These are phyloP conservation scores for Drosophila imparisetae DNA, from an alignment of 2,888 invertebrate species.

Conservation along the genomic window DNA sequence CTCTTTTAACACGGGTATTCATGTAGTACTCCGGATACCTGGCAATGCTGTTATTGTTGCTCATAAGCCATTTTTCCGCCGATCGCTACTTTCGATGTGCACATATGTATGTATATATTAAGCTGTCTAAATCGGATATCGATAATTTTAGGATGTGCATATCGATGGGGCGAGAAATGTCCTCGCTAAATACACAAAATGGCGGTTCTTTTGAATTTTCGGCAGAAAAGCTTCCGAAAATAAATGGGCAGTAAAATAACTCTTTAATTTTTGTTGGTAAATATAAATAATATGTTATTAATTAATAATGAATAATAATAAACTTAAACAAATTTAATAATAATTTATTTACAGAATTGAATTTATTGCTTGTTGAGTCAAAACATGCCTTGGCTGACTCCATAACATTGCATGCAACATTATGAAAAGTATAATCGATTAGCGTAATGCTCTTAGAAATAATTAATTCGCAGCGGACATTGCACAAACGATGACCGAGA, in stretches of 20 bases:
- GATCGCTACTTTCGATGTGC: not conserved
- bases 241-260: not conserved
- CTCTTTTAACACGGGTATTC: not conserved
- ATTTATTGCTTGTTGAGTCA: not conserved
- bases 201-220: conserved; percentile 10
- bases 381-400: not conserved
- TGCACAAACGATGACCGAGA: not conserved
- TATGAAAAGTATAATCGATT: not conserved
- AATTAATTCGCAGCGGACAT: conserved; percentile 1
- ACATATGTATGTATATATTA: not conserved
- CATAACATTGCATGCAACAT: not conserved
- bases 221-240: too few species aligned
- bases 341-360: not conserved
- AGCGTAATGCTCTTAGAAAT: conserved; percentile 3
- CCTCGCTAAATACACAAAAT: not conserved
- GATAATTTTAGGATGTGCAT: not conserved
- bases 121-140: not conserved
- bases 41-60: not conserved
- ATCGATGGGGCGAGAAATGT: conserved; percentile 13
- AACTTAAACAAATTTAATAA: not conserved
- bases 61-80: not conserved
- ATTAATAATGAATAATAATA: not conserved
- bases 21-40: not conserved
- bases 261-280: not conserved
- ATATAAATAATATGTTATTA: not conserved